Evolutionary conservation across 2,888 invertebrate genomes (phyloP).

Genomic region (Coenonympha arcania): DNA sequence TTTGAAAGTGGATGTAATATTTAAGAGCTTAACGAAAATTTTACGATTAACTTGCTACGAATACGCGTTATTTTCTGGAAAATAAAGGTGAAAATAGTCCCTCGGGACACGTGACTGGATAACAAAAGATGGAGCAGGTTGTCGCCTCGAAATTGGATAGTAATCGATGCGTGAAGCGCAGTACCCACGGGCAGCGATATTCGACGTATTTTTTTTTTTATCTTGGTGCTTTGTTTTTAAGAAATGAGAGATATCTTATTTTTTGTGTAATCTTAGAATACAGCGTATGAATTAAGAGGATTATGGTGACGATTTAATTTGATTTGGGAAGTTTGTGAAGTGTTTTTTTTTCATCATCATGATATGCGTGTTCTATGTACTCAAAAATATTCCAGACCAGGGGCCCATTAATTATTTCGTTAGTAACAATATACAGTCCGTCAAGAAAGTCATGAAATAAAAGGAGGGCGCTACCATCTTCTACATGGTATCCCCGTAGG

Average conservation of each 20-base stretch:
- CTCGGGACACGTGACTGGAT: conserved; percentile 54
- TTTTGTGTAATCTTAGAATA: neutral
- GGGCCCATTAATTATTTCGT: no score
- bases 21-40: neutral
- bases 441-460: no score
- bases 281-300: no score
- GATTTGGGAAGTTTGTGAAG: no score
- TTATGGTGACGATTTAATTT: no score
- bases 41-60: conserved; percentile 23
- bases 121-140: conserved; percentile 68
- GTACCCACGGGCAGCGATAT: conserved; percentile 4
- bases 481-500: no score
- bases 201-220: conserved; percentile 8
- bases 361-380: no score
- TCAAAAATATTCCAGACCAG: no score
- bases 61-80: conserved; percentile 50
- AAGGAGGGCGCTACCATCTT: no score
- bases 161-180: conserved; percentile 66
- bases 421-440: no score
- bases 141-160: conserved; percentile 66
- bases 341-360: no score
- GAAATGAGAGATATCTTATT: neutral
- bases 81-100: conserved; percentile 47
- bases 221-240: conserved; percentile 7
- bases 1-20: no score